phyloP scores from a whole-genome alignment of 1,140 invertebrate species.

The Brachionus rubens region DNA sequence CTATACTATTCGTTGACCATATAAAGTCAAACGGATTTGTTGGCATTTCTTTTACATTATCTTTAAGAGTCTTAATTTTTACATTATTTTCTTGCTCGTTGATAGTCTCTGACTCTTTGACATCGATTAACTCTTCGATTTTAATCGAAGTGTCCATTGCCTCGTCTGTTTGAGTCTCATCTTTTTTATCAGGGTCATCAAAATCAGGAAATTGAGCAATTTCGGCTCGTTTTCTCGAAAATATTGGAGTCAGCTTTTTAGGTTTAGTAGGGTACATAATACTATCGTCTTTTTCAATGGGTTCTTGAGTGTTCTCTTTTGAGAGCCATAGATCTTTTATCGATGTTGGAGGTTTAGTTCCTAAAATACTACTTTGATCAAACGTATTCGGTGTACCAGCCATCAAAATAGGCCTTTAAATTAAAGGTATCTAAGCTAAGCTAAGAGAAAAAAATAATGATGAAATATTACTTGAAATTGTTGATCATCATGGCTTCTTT shows the following conservation, averaged over 20 bases:
- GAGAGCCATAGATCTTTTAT: not conserved
- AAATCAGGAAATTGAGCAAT: constrained; percentile 26
- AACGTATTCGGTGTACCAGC: constrained; percentile 7
- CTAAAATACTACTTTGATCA: not conserved
- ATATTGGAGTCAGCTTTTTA: constrained; percentile 29
- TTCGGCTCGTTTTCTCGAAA: not conserved
- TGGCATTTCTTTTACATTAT: constrained; percentile 21
- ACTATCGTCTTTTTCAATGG: not conserved
- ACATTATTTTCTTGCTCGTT: no score
- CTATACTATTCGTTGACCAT: not conserved
- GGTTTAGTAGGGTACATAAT: not conserved
- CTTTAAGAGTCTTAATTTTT: no score
- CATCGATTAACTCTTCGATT: not conserved
- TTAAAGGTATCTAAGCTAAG: not conserved
- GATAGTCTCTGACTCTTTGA: not conserved
- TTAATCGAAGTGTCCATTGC: no score
- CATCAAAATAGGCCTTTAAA: not conserved
- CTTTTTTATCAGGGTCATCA: not conserved
- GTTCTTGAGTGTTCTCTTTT: not conserved
- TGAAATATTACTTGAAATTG: constrained; percentile 21
- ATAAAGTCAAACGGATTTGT: constrained; percentile 28
- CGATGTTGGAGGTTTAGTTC: not conserved
- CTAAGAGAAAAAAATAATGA: not conserved
- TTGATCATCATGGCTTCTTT: constrained; percentile 39
- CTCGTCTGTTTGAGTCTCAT: not conserved